Evolutionary conservation across 2,888 invertebrate species (phyloP), one percentile per base, ranked within the genome.

Genomic region (Drymonia ruficornis): DNA sequence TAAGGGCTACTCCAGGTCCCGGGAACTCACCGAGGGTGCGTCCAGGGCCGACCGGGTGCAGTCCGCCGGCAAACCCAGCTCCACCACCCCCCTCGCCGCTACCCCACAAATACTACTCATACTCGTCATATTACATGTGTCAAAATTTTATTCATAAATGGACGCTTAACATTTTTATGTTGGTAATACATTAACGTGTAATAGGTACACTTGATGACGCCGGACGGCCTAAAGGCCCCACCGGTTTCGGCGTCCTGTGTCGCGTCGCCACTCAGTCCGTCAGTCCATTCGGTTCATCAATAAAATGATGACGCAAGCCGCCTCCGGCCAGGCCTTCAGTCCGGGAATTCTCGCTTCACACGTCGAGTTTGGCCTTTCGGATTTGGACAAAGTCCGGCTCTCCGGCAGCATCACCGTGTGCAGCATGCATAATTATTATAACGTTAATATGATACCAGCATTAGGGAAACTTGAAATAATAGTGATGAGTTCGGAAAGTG

Each of bases 21-120:
- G 96, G 56, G 97, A 96, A 80, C 95, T 96, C 53, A 94, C 93
- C 8, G 94, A 94, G 58, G 94, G 95, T 52, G 77, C 81, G 4
- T 96, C 97, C 65, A 93, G 96, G 59, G 96, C 96, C 3, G 96
- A 96, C 84, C 91, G 96, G 61, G 96, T 96, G 65, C 96, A 96
- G 83, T 96, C 97, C 90, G 86, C 91, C 0, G 86, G 89, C 49
- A 83, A 82, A 38, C 80, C 83, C 8, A 82, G 83, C 34, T 78
- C 79, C 9, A 72, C 81, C n/a, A 61, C 74, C 19, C 52, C 69
- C 23, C 57, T 63, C 12, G 55, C 69, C 36, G 52, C 68, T 1
- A 63, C 76, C 13, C 59, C 74, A 1, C 63, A 70, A 13, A 65
- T 79, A 8, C 56, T 84, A 45, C 45, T 45, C 28, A 9, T 45